Evolutionary conservation across 2,888 invertebrate species (phyloP), one percentile per base, ranked within the genome.

Genomic region (Trachelus iudaicus): DNA sequence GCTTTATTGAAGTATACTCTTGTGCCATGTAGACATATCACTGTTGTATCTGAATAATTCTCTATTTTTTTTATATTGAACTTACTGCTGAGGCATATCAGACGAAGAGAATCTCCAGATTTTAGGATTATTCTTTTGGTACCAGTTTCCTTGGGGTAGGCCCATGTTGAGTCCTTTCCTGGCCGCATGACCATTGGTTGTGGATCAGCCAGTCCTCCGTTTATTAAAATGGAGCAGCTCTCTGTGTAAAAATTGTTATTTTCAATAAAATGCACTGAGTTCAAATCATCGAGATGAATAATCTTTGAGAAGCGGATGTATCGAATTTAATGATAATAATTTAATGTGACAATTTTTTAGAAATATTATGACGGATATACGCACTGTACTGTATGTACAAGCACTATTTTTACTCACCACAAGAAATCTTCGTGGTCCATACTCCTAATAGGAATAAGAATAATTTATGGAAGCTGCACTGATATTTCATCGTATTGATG

Each of bases 1-100:
- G 23, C 23, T 56, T 56, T 23, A 9, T 56, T 9, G 56, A 56
- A 56, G 77, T 13, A 30, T 34, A 84, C 81, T 35, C 73, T 71
- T 73, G 79, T 78, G 1, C 56, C 81, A n/a, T 77, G 73, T 13
- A 79, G 75, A 71, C 86, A 85, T 13, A 81, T 80, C 6, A 81
- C 81, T 11, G 79, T 23, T 0, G 80, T 77, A 37, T 83, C 82
- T 37, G 77, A 34, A 56, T 76, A 31, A 34, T 11, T 33, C 11
- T 34, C 33, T 23, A n/a, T 0, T 31, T 30, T 30, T 68, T 75
- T 31, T 30, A 31, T 15, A 13, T 31, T 35, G 3, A 75, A 35
- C 4, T 11, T 23, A 34, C 81, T 81, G 56, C 81, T 79, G 23
- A 79, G 80, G 79, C 83, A 84, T 9, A 79, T 81, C 12, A 83